phyloP scores from a whole-genome alignment of 2,113 vertebrate genomes.

The Amphilophus citrinellus region DNA sequence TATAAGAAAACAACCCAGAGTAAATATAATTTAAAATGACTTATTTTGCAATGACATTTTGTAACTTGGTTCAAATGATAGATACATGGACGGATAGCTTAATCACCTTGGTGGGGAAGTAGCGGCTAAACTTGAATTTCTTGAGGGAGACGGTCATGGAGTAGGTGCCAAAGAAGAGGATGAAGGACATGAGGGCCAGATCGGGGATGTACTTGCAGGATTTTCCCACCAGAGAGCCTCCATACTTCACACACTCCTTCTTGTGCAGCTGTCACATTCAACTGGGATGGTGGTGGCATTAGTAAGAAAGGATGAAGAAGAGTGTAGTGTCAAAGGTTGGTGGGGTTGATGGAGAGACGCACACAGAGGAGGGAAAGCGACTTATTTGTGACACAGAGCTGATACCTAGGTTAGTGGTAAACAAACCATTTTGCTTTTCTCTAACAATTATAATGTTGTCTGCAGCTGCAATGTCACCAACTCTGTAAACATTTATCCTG shows the following conservation, averaged over 20 bases:
- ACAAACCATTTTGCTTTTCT: constrained; percentile 14
- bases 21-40: not conserved
- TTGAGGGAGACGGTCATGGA: constrained; percentile 95
- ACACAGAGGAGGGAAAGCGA: constrained; percentile 28
- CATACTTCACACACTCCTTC: constrained; percentile 94
- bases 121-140: constrained; percentile 98
- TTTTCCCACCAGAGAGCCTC: constrained; percentile 90
- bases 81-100: not conserved
- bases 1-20: too few relatives aligned
- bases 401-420: constrained; percentile 8
- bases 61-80: not conserved
- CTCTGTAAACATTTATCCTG: not conserved
- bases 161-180: constrained; percentile 98
- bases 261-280: constrained; percentile 96
- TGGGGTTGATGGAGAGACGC: constrained; percentile 26
- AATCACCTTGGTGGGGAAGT: constrained; percentile 96
- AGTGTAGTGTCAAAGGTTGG: constrained; percentile 22
- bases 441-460: not conserved
- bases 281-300: constrained; percentile 66
- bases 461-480: not conserved
- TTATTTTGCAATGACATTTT: not conserved
- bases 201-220: constrained; percentile 93
- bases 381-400: constrained; percentile 10
- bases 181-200: constrained; percentile 97
- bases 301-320: constrained; percentile 40